Conservation (phyloP, 2,797 vertebrate genomes). For the Astyanax mexicanus region DNA sequence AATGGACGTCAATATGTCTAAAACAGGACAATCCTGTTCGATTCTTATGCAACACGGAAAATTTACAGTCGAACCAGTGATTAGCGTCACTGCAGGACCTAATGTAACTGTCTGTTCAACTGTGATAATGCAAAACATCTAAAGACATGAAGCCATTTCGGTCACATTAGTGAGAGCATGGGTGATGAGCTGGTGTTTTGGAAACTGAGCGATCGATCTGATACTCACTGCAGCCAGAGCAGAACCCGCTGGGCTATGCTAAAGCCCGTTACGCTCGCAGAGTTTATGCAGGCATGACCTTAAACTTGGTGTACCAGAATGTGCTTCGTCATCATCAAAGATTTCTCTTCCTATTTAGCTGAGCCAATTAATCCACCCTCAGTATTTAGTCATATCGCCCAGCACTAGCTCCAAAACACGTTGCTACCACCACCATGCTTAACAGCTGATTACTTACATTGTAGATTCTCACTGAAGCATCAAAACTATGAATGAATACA, state of each 20-base stretch:
- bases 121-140: not conserved
- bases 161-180: conserved; percentile 14
- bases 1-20: not conserved
- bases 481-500: too few species aligned
- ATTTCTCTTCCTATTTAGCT: too few species aligned
- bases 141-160: not conserved
- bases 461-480: too few species aligned
- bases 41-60: not conserved
- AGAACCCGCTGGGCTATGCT: not conserved
- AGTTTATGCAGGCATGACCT: not conserved
- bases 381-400: too few species aligned
- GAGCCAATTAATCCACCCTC: too few species aligned
- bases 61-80: not conserved
- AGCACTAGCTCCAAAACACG: too few species aligned
- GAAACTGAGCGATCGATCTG: conserved; percentile 3
- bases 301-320: not conserved
- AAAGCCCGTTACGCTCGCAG: not conserved
- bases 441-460: too few species aligned
- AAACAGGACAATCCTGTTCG: not conserved
- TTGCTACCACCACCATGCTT: too few species aligned
- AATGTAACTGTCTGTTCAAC: not conserved
- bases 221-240: not conserved
- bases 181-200: not conserved
- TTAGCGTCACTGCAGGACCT: not conserved
- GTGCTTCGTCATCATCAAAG: too few species aligned